A percentile compares a stretch with the other conserved stretches of the same genome.
Conservation (phyloP, 2,888 invertebrate species). For the Acrobasis consociella region DNA sequence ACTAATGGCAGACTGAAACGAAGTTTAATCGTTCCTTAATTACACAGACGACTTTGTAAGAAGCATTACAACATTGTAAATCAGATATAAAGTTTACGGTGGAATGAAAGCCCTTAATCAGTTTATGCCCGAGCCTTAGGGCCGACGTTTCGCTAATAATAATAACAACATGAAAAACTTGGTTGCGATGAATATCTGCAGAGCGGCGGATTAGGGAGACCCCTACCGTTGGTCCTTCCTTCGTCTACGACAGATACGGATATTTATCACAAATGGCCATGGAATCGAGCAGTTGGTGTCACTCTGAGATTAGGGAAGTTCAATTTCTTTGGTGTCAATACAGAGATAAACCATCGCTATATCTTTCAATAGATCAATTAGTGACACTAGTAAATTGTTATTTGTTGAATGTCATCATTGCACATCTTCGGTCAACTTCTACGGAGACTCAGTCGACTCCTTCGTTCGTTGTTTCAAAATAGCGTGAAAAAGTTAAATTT, state of each 20-base stretch:
- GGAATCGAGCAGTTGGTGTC: too few relatives aligned
- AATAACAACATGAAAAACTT: slow-evolving; percentile 29
- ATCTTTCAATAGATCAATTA: too few relatives aligned
- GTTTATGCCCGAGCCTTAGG: slow-evolving; percentile 3
- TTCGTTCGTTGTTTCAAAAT: too few relatives aligned
- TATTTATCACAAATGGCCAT: too few relatives aligned
- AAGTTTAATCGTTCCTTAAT: neutral
- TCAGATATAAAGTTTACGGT: slow-evolving; percentile 2
- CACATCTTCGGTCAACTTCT: too few relatives aligned
- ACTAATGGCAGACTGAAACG: neutral
- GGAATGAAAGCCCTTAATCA: neutral
- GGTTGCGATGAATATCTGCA: slow-evolving; percentile 27
- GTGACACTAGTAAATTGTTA: too few relatives aligned
- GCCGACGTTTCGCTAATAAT: slow-evolving; percentile 24
- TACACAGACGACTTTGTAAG: neutral
- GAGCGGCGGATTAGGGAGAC: slow-evolving; percentile 22
- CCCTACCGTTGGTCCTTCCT: slow-evolving; percentile 5
- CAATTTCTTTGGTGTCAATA: too few relatives aligned
- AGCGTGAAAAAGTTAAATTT: too few relatives aligned
- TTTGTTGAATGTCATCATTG: too few relatives aligned
- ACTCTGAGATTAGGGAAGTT: too few relatives aligned
- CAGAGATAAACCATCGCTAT: too few relatives aligned
- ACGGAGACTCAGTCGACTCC: too few relatives aligned
- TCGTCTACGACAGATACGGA: neutral
- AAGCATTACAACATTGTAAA: slow-evolving; percentile 6